Evolutionary conservation across 2,888 invertebrate species (phyloP), one percentile per base, ranked within the genome.

Genomic region (Pristionchus mayeri): DNA sequence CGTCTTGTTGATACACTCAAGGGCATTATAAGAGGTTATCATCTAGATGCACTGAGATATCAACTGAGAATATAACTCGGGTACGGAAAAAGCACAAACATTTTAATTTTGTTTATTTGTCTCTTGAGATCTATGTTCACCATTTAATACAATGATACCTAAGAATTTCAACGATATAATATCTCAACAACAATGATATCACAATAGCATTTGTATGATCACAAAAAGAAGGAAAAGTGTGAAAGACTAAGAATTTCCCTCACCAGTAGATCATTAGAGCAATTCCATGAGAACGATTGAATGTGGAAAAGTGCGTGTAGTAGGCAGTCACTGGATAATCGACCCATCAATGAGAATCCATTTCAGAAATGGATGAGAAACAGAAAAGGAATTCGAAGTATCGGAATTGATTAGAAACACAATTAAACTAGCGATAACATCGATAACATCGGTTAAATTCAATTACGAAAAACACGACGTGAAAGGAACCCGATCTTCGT

Each of bases 401-500:
- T 44, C 11, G 24, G 48, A 75, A n/a, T n/a, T n/a, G n/a, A n/a
- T n/a, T 24, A 44, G 75, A 75, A 75, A 7, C n/a, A 75, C 9
- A 75, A 13, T 75, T n/a, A 44, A 75, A 44, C 40, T 48, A 48
- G 44, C 48, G 48, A 48, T 75, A 40, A 75, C 76, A 18, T 78
- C 50, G 76, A 50, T 78, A 78, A 54, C 21, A 34, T 57, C 52
- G 24, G 54, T 44, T 37, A 54, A 80, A 57, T 80, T 80, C 52
- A 80, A 57, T 80, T 54, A 40, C 11, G 6, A 37, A 30, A 13
- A 27, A 80, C 80, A 37, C 30, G 34, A 80, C 11, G 37, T 57
- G n/a, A 37, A 24, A 44, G 16, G 4, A 50, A 78, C 76, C 76
- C 76, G 76, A 48, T 30, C 16, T 24, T 44, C 27, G 50, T 27